Evolutionary conservation across 2,888 invertebrate genomes (phyloP).

Genomic region (Papilio demoleus): DNA sequence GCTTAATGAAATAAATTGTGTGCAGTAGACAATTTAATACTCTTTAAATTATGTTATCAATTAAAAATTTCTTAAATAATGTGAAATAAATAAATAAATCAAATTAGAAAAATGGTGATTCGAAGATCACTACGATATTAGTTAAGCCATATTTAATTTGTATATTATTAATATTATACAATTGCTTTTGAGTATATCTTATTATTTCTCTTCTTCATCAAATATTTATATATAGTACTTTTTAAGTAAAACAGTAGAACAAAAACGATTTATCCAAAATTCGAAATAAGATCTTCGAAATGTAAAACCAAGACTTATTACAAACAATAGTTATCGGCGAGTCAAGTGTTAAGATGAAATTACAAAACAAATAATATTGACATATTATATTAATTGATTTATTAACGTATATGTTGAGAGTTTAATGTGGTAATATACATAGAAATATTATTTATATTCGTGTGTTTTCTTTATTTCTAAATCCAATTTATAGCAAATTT

Average conservation of each 20-base stretch:
- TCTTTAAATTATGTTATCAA: no score
- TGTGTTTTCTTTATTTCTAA: conserved; percentile 1
- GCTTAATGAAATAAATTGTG: no score
- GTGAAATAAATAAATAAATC: no score
- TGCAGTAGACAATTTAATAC: no score
- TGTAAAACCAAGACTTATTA: background rate
- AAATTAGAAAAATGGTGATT: no score
- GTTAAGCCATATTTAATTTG: no score
- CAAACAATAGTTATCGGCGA: conserved; percentile 9
- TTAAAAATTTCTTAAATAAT: no score
- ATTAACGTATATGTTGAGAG: background rate
- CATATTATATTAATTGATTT: conserved; percentile 25
- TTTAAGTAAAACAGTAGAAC: no score
- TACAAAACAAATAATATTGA: conserved; percentile 23
- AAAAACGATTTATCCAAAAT: background rate
- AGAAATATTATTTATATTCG: background rate
- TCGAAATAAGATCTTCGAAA: background rate
- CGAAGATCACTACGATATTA: no score
- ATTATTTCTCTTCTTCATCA: background rate
- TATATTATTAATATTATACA: no score
- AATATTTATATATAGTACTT: background rate
- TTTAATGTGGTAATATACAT: background rate
- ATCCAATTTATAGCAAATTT: no score
- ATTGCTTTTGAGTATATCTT: no score
- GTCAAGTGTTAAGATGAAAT: conserved; percentile 8